A percentile compares a stretch with the other conserved stretches of the same genome.
Conservation (phyloP, 2,113 vertebrate genomes). For the Cromileptes altivelis region DNA sequence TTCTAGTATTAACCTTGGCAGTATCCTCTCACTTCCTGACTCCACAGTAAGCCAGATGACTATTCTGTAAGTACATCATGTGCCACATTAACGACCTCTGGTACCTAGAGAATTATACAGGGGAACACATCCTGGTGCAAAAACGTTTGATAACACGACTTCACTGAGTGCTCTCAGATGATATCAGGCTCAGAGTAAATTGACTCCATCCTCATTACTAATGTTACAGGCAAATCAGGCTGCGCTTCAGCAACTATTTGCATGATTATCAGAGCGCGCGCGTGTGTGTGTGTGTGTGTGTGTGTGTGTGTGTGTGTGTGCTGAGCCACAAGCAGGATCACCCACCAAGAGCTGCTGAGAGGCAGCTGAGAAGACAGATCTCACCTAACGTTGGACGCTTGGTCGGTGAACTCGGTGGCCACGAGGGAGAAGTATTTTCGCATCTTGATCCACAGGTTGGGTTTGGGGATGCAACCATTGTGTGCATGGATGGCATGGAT, state of each 20-base stretch:
- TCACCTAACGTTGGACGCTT: conserved; percentile 89
- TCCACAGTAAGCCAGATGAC: neutral
- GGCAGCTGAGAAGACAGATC: neutral
- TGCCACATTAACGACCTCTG: neutral
- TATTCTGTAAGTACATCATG: neutral
- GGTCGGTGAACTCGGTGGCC: conserved; percentile 90
- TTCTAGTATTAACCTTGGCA: neutral
- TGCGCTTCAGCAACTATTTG: neutral
- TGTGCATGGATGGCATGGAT: conserved; percentile 95
- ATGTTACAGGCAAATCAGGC: conserved; percentile 26
- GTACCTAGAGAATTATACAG: neutral
- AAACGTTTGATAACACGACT: neutral
- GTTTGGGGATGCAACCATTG: conserved; percentile 94
- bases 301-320: neutral
- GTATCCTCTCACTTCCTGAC: neutral
- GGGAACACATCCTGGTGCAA: too few relatives aligned
- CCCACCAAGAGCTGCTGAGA: too few relatives aligned
- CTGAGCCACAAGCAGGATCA: neutral
- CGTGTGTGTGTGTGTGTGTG: neutral
- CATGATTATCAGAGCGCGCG: neutral
- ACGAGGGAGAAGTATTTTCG: conserved; percentile 93
- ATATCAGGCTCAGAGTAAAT: neutral
- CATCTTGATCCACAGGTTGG: conserved; percentile 96
- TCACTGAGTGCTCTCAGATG: neutral
- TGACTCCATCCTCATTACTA: neutral